phyloP scores from a whole-genome alignment of 2,888 invertebrate species.

The Apamea sordens region DNA sequence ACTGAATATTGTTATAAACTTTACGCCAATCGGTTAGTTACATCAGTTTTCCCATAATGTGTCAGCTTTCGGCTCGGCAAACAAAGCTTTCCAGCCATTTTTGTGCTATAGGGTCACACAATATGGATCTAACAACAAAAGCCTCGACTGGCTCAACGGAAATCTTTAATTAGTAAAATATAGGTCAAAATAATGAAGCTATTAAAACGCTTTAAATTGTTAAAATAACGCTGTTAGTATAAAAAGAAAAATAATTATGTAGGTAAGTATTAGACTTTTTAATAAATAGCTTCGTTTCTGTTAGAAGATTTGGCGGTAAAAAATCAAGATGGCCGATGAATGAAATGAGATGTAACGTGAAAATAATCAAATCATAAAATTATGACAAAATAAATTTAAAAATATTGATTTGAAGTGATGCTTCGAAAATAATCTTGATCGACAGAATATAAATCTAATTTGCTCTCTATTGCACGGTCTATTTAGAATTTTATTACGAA shows the following conservation, averaged over 20 bases:
- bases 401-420: conserved; percentile 83
- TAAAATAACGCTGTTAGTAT: conserved; percentile 83
- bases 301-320: conserved; percentile 64
- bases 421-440: conserved; percentile 77
- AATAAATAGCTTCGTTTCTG: conserved; percentile 58
- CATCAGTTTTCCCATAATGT: conserved; percentile 78
- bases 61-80: conserved; percentile 80
- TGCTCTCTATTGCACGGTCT: conserved; percentile 74
- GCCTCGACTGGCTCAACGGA: conserved; percentile 68
- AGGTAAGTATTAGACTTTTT: conserved; percentile 51
- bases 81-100: conserved; percentile 71
- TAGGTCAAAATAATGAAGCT: conserved; percentile 60
- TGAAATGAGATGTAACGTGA: conserved; percentile 73
- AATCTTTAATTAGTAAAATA: conserved; percentile 63
- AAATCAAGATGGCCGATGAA: conserved; percentile 72
- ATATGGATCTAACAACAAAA: conserved; percentile 74
- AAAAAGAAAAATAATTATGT: conserved; percentile 63
- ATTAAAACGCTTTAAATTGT: conserved; percentile 74
- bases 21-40: conserved; percentile 68
- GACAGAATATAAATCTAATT: conserved; percentile 72
- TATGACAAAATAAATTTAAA: conserved; percentile 68
- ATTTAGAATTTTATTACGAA: conserved; percentile 69
- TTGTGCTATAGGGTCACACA: conserved; percentile 68
- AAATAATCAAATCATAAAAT: conserved; percentile 68
- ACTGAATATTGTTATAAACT: conserved; percentile 65